A percentile compares a stretch with the other conserved stretches of the same genome.
Evolutionary conservation across 2,113 vertebrate genomes (phyloP).

Genomic region (Sinosuthora webbiana): DNA sequence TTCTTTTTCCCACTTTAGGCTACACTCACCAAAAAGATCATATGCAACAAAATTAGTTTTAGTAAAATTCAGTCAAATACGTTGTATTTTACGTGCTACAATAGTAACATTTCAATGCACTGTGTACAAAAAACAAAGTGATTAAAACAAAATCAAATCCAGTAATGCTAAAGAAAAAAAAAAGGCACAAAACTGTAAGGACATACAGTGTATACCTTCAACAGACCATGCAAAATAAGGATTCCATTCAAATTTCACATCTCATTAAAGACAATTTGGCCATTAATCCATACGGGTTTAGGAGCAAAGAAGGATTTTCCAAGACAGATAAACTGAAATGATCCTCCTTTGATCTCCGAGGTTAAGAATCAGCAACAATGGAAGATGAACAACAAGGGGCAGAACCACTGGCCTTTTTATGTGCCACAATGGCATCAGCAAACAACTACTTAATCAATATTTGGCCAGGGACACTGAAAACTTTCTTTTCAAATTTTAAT

Average conservation of each 20-base stretch:
- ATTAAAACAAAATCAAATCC: neutral
- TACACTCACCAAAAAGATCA: neutral
- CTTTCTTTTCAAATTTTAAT: constrained; percentile 98
- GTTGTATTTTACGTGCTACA: neutral
- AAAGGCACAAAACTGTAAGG: neutral
- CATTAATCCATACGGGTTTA: constrained; percentile 72
- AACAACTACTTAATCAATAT: constrained; percentile 99
- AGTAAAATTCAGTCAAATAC: neutral
- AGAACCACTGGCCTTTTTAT: constrained; percentile 83
- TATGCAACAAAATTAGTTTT: neutral
- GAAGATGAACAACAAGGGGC: constrained; percentile 87
- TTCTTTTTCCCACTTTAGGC: neutral
- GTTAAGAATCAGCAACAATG: constrained; percentile 90
- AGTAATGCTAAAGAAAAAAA: constrained; percentile 21
- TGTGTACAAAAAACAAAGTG: neutral
- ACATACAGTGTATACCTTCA: neutral
- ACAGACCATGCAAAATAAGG: constrained; percentile 19
- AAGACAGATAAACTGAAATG: constrained; percentile 97
- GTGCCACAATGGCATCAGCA: constrained; percentile 90
- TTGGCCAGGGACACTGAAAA: constrained; percentile 93
- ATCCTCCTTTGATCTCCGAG: constrained; percentile 93
- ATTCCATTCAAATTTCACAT: constrained; percentile 67
- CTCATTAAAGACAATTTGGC: constrained; percentile 65
- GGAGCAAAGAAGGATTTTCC: constrained; percentile 83
- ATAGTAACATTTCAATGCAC: neutral